Evolutionary conservation across 2,797 vertebrate genomes (phyloP).

Genomic region (Lepilemur ruficaudatus): DNA sequence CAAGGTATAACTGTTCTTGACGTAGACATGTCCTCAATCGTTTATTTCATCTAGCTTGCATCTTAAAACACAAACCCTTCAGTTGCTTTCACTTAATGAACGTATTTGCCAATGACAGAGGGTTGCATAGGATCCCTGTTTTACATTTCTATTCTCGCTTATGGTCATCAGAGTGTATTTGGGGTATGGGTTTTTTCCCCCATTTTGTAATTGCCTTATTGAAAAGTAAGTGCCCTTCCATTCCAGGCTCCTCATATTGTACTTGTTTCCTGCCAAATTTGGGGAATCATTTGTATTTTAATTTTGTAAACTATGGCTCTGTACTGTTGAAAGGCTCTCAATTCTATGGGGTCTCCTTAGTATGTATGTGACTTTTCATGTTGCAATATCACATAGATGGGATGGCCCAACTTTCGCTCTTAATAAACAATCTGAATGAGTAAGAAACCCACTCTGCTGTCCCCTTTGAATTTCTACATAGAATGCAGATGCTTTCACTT

Average conservation of each 20-base stretch:
- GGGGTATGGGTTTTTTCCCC: background rate
- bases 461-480: constrained; percentile 39
- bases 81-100: background rate
- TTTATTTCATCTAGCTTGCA: background rate
- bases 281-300: constrained; percentile 85
- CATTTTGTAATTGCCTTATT: constrained; percentile 78
- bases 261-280: constrained; percentile 84
- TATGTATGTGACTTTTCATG: constrained; percentile 86
- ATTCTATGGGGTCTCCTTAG: constrained; percentile 86
- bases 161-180: constrained; percentile 18
- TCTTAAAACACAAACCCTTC: background rate
- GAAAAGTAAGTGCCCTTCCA: constrained; percentile 82
- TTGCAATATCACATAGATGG: constrained; percentile 89
- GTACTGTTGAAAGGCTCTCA: constrained; percentile 84
- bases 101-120: background rate
- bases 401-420: constrained; percentile 88
- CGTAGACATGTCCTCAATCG: background rate
- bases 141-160: background rate
- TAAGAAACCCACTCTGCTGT: constrained; percentile 69
- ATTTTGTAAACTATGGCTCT: constrained; percentile 84
- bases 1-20: background rate
- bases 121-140: background rate
- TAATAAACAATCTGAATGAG: constrained; percentile 93
- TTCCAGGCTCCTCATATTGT: constrained; percentile 84
- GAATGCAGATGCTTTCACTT: constrained; percentile 26